phyloP scores from a whole-genome alignment of 2,888 invertebrate genomes.

The Parnassius apollo region DNA sequence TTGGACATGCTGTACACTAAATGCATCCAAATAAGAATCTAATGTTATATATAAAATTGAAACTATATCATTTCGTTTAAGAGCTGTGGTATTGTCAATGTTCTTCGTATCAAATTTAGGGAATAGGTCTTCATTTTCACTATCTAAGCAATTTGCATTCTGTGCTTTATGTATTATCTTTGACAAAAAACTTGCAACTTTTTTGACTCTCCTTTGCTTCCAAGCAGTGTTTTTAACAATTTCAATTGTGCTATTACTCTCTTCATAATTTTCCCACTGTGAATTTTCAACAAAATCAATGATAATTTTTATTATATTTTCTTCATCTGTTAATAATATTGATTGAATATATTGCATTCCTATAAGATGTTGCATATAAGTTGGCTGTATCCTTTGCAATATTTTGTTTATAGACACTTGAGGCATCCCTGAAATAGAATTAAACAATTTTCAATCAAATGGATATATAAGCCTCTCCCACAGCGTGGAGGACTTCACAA shows the following conservation, averaged over 20 bases:
- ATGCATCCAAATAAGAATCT: constrained; percentile 62
- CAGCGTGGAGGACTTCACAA: too few relatives aligned
- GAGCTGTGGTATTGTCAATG: constrained; percentile 19
- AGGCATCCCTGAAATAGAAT: constrained; percentile 56
- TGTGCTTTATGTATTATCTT: constrained; percentile 39
- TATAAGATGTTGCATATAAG: constrained; percentile 57
- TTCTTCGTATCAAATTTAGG: constrained; percentile 40
- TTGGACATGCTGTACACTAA: constrained; percentile 53
- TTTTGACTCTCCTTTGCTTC: constrained; percentile 42
- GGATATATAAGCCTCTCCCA: too few relatives aligned
- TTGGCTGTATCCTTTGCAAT: constrained; percentile 59
- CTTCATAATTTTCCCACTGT: constrained; percentile 46
- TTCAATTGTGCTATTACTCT: constrained; percentile 36
- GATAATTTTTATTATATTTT: constrained; percentile 50
- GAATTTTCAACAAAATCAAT: constrained; percentile 47
- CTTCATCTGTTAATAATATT: constrained; percentile 45
- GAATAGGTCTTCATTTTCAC: constrained; percentile 34
- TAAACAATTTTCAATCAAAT: background rate
- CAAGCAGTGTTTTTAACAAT: constrained; percentile 36
- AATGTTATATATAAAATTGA: constrained; percentile 54
- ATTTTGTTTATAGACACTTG: constrained; percentile 51
- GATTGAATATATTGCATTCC: constrained; percentile 48
- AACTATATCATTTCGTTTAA: constrained; percentile 46
- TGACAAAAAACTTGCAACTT: constrained; percentile 41
- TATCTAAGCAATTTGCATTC: constrained; percentile 8